Base-by-base conservation (phyloP, 2,797 vertebrate genomes). In the Percopsis omiscomaycus region DNA sequence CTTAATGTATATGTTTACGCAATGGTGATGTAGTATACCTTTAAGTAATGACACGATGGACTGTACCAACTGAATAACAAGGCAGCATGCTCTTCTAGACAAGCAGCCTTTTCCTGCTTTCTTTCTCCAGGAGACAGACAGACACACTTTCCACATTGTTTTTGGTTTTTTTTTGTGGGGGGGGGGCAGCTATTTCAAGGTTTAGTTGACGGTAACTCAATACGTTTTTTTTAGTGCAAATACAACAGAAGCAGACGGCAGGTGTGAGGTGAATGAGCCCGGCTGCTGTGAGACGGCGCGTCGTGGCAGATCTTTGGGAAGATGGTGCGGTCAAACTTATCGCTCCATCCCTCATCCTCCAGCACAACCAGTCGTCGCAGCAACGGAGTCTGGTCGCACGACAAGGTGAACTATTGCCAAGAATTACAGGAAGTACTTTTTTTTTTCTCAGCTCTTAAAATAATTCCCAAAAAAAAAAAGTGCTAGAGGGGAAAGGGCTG, bases 331-430 rank as follows among this genome's bases (percentile, higher is more conserved):
- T 86, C 81, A 84, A 78, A 22, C 81, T 84, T 73, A 79, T 75
- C 71, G 69, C 68, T 55, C 77, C 77, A 87, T 91, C 84, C 86
- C 87, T 90, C 87, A 86, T 91, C 85, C 89, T 89, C 86, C 81
- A 78, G 72, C 46, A 82, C 22, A 22, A 89, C 78, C 78, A 75
- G 77, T 59, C 64, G 77, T 82, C 70, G 68, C 66, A 80, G 70
- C 78, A 82, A 80, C 78, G 79, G 86, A 89, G 89, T 89, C 91
- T 87, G 90, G 91, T 89, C 88, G 88, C 82, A 78, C 62, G 48
- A 85, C 84, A 84, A 90, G 78, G 87, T 85, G 82, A 90, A 88
- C 86, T 93, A 94, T 93, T 93, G 93, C 92, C 92, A 92, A 91
- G 91, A 92, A 92, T 92, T 86, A 89, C 73, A 92, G 92, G 91